Percentiles rank a stretch among this genome's conserved stretches.
Conservation (phyloP, 2,113 vertebrate species). For the Pleuronectes platessa region DNA sequence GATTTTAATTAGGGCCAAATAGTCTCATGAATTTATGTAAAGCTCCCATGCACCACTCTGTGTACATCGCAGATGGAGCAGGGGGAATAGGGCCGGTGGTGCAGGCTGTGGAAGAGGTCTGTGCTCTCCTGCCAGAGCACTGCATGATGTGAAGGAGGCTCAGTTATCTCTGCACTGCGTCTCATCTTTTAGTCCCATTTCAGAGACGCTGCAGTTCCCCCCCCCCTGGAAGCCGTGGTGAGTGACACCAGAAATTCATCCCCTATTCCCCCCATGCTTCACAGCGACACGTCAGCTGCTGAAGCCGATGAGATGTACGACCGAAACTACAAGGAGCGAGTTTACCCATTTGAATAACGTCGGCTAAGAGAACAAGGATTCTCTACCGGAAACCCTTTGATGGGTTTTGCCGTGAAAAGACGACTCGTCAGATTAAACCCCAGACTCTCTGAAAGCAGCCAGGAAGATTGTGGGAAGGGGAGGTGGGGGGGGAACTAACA, state of each 20-base stretch:
- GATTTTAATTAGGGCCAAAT: conserved; percentile 72
- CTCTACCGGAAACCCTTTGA: conserved; percentile 63
- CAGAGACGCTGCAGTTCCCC: conserved; percentile 49
- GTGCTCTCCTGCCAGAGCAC: conserved; percentile 55
- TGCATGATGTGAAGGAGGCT: conserved; percentile 44
- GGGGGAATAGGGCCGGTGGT: conserved; percentile 35
- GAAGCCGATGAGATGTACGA: conserved; percentile 47
- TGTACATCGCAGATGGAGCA: conserved; percentile 37
- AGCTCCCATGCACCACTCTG: conserved; percentile 30
- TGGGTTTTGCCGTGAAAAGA: conserved; percentile 59
- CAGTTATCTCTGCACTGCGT: conserved; percentile 54
- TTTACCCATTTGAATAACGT: conserved; percentile 70
- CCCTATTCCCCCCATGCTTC: conserved; percentile 47
- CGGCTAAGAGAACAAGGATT: conserved; percentile 67
- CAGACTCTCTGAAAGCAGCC: conserved; percentile 33
- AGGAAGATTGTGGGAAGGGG: not conserved
- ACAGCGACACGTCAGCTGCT: conserved; percentile 35
- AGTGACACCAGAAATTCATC: conserved; percentile 65
- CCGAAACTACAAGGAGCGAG: conserved; percentile 50
- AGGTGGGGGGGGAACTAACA: not conserved
- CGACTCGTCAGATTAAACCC: conserved; percentile 68
- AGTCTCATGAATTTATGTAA: conserved; percentile 72
- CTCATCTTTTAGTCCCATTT: conserved; percentile 68
- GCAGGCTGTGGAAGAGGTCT: conserved; percentile 45
- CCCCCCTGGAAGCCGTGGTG: conserved; percentile 53